These are phyloP conservation scores for Ctenodactylus gundi DNA, from an alignment of 2,113 vertebrate genomes.

Conservation along the genomic window DNA sequence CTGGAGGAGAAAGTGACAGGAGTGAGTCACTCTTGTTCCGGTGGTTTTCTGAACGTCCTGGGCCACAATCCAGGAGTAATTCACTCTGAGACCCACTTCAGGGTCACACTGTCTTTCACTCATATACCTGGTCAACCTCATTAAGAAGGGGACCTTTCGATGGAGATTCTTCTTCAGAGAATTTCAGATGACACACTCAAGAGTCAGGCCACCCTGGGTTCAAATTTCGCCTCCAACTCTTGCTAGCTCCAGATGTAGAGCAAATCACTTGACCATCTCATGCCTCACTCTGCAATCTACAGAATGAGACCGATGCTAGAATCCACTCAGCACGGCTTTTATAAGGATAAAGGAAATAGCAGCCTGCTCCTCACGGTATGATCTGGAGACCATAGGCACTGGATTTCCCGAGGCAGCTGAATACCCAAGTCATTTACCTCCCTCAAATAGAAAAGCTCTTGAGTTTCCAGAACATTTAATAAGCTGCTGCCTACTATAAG, in stretches of 20 bases:
- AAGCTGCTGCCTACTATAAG: neutral
- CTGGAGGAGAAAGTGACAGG: neutral
- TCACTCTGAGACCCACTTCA: neutral
- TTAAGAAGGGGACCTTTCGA: neutral
- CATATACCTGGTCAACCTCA: neutral
- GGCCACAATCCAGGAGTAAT: no score
- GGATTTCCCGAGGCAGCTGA: neutral
- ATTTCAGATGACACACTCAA: neutral
- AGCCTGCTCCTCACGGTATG: neutral
- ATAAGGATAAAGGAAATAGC: neutral
- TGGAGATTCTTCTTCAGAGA: neutral
- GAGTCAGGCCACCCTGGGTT: neutral
- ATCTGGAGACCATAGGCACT: neutral
- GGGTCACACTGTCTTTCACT: neutral
- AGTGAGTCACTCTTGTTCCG: neutral
- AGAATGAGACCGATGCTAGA: neutral
- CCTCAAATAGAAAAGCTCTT: neutral
- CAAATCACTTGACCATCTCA: neutral
- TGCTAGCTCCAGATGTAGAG: neutral
- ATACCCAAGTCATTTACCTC: no score
- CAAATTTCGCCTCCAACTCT: neutral
- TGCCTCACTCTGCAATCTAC: neutral
- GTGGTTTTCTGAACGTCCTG: neutral
- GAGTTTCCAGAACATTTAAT: neutral
- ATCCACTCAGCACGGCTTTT: neutral